phyloP scores from a whole-genome alignment of 1,140 invertebrate genomes.

The Nymphalis io region DNA sequence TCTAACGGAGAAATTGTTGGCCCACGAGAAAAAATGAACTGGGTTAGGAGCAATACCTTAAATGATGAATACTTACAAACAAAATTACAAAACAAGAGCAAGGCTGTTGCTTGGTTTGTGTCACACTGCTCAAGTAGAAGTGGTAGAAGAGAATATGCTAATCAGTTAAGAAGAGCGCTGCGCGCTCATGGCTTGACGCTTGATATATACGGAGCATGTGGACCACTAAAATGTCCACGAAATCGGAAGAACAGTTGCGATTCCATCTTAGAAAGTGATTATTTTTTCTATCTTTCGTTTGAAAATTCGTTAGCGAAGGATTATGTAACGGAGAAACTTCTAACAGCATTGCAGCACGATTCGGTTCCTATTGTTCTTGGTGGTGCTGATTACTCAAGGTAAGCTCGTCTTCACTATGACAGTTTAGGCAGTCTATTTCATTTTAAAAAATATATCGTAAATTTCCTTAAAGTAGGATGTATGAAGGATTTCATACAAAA shows the following conservation, averaged over 20 bases:
- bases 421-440: background rate
- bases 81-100: slow-evolving; percentile 64
- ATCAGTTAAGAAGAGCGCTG: slow-evolving; percentile 82
- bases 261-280: slow-evolving; percentile 73
- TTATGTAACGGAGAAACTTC: slow-evolving; percentile 86
- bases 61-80: slow-evolving; percentile 41
- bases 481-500: too few relatives aligned
- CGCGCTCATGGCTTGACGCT: slow-evolving; percentile 66
- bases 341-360: slow-evolving; percentile 74
- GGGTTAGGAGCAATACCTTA: slow-evolving; percentile 44
- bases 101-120: slow-evolving; percentile 84
- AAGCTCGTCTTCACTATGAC: background rate
- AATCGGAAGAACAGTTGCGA: slow-evolving; percentile 63
- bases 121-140: slow-evolving; percentile 84
- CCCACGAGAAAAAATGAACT: slow-evolving; percentile 60
- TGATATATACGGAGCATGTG: slow-evolving; percentile 87
- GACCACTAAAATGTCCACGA: slow-evolving; percentile 61
- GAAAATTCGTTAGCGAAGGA: slow-evolving; percentile 84
- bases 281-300: slow-evolving; percentile 86
- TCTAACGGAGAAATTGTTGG: slow-evolving; percentile 57
- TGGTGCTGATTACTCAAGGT: slow-evolving; percentile 68
- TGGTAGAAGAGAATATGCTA: slow-evolving; percentile 81
- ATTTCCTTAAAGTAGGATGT: too few relatives aligned
- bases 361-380: slow-evolving; percentile 81
- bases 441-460: background rate